Evolutionary conservation across 2,888 invertebrate genomes (phyloP).

Genomic region (Chaetoderma sp.): DNA sequence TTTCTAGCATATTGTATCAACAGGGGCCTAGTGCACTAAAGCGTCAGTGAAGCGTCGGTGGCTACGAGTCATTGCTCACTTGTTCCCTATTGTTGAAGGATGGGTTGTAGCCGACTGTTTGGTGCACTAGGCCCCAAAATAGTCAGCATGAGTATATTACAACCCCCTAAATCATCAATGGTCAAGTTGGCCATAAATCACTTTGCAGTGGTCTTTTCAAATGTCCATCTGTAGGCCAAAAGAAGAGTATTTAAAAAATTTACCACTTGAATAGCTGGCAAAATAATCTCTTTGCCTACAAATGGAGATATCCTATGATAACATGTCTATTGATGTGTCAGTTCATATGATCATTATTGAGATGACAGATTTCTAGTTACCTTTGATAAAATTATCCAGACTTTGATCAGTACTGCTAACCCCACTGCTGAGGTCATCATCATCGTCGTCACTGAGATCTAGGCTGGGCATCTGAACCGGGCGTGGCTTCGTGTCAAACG

Average conservation of each 20-base stretch:
- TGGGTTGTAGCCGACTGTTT: too few species aligned
- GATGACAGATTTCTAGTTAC: slow-evolving; percentile 28
- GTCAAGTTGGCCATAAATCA: background rate
- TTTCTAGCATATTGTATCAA: too few species aligned
- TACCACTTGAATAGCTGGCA: too few species aligned
- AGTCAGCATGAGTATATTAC: too few species aligned
- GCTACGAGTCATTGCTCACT: too few species aligned
- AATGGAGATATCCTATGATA: too few species aligned
- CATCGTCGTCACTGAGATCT: slow-evolving; percentile 64
- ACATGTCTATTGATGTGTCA: background rate
- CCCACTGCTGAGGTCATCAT: slow-evolving; percentile 64
- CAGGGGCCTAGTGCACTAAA: too few species aligned
- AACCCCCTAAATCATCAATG: too few species aligned
- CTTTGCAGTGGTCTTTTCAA: background rate
- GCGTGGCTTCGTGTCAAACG: slow-evolving; percentile 50
- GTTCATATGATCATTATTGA: background rate
- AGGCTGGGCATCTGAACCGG: slow-evolving; percentile 48
- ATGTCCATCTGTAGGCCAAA: background rate
- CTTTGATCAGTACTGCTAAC: slow-evolving; percentile 63
- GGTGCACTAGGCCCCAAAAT: too few species aligned
- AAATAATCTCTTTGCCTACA: too few species aligned
- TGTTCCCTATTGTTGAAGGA: too few species aligned
- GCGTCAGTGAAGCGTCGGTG: too few species aligned
- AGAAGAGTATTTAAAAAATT: background rate
- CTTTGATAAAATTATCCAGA: slow-evolving; percentile 57